Base-by-base conservation (phyloP, 1,140 invertebrate species). In the Caerostris darwini region DNA sequence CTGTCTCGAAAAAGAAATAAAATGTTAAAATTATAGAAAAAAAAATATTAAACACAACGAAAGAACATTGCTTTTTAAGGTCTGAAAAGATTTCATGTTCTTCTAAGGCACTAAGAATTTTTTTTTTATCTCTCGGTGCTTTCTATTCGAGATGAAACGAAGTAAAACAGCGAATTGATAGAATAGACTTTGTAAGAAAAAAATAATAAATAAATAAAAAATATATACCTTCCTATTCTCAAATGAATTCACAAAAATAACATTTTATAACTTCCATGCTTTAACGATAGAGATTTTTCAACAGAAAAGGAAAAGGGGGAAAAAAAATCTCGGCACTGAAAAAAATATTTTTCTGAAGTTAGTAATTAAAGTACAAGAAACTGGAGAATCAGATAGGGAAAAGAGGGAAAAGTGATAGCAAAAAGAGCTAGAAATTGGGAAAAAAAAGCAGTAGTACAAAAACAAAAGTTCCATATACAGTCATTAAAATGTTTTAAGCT, bases 401-500 rank as follows among this genome's bases (percentile, higher is more conserved):
- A 7, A n/a, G n/a, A 12, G 12, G 19, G 34, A 50, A 34, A 77
- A 77, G 34, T 34, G 50, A 8, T 34, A 71, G 17, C 53, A 54
- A 83, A 54, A 56, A 54, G 17, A 56, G 54, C n/a, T 7, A 64
- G 64, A 61, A 50, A 5, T 61, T n/a, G n/a, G n/a, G n/a, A n/a
- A n/a, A n/a, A n/a, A n/a, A n/a, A n/a, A 12, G 53, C 34, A 87
- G 64, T 6, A 19, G 10, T 8, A 3, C 59, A 59, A 34, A 77
- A 87, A 87, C 58, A 87, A 87, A 87, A 87, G 58, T 64, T 59
- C 59, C 85, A 87, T 87, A 87, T 87, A 58, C 85, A 87, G 85
- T 87, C 85, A 87, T 87, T 87, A 87, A 87, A 87, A 87, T 87
- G 85, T 87, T 87, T 87, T 87, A 64, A 87, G 85, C 85, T 64